Evolutionary conservation across 2,113 vertebrate genomes (phyloP).

Genomic region (Ophthalmolycus amberensis): DNA sequence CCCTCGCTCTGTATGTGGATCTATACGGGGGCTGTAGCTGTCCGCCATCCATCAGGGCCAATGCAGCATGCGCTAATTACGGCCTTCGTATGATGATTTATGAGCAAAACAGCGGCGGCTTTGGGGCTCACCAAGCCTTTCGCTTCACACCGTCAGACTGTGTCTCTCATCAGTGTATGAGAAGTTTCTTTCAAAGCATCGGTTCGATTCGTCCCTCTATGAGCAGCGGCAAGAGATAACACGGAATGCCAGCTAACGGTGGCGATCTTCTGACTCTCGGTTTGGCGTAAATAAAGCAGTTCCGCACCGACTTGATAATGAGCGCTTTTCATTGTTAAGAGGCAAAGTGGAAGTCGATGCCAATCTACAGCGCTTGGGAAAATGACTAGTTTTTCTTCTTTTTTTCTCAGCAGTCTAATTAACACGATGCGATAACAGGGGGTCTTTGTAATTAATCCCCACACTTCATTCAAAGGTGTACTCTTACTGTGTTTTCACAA

Average conservation of each 20-base stretch:
- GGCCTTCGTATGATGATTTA: conserved; percentile 64
- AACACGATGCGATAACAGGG: conserved; percentile 4
- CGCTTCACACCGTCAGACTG: conserved; percentile 11
- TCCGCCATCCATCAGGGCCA: conserved; percentile 67
- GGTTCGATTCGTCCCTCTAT: conserved; percentile 7
- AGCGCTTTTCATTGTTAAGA: not conserved
- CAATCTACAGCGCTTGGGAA: not conserved
- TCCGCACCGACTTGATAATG: not conserved
- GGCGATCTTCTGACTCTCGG: not conserved
- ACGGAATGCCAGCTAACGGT: not conserved
- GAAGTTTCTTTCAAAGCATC: not conserved
- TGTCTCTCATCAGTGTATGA: conserved; percentile 6
- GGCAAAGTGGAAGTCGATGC: conserved; percentile 8
- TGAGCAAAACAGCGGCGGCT: conserved; percentile 54
- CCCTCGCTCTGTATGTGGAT: conserved; percentile 29
- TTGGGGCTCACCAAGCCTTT: conserved; percentile 6
- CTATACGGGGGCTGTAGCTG: conserved; percentile 15
- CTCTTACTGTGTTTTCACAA: not conserved
- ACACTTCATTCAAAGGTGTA: not conserved
- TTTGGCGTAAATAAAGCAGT: not conserved
- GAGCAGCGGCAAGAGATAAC: not conserved
- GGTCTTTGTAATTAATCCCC: conserved; percentile 4
- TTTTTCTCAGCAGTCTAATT: conserved; percentile 29
- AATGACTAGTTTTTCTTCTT: not conserved
- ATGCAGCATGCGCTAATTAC: conserved; percentile 70